These are phyloP conservation scores for Agrenia bidenticulata DNA, from an alignment of 2,888 invertebrate genomes.

Conservation along the genomic window DNA sequence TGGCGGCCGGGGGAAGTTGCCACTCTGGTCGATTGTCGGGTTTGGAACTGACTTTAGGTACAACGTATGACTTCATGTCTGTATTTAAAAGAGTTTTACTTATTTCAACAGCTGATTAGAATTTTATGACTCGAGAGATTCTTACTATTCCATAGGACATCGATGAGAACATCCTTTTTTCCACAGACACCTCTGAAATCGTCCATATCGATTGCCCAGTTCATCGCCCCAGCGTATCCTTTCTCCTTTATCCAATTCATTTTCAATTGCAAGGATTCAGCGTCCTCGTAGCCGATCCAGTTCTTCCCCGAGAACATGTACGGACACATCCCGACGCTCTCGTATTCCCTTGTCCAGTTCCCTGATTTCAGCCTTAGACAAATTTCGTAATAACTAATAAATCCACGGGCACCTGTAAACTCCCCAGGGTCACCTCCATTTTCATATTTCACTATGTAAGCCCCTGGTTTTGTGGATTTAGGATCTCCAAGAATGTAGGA, in stretches of 20 bases:
- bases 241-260: constrained; percentile 79
- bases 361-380: constrained; percentile 72
- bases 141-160: constrained; percentile 64
- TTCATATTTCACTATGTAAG: constrained; percentile 59
- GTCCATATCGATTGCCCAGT: constrained; percentile 79
- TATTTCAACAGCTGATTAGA: not conserved
- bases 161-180: constrained; percentile 71
- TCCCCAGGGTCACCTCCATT: constrained; percentile 77
- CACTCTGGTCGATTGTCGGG: constrained; percentile 44
- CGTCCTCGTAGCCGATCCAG: constrained; percentile 88
- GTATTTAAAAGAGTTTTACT: not conserved
- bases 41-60: constrained; percentile 54
- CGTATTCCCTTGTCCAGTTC: constrained; percentile 80
- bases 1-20: constrained; percentile 39
- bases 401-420: constrained; percentile 83
- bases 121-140: constrained; percentile 1
- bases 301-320: constrained; percentile 74
- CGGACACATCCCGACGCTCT: constrained; percentile 77
- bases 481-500: constrained; percentile 78
- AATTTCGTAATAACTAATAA: constrained; percentile 86
- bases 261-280: constrained; percentile 78
- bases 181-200: constrained; percentile 84
- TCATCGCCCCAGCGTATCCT: constrained; percentile 45
- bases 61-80: constrained; percentile 65
- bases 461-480: constrained; percentile 57